Conservation (phyloP, 2,797 vertebrate species). For the Malurus splendens region DNA sequence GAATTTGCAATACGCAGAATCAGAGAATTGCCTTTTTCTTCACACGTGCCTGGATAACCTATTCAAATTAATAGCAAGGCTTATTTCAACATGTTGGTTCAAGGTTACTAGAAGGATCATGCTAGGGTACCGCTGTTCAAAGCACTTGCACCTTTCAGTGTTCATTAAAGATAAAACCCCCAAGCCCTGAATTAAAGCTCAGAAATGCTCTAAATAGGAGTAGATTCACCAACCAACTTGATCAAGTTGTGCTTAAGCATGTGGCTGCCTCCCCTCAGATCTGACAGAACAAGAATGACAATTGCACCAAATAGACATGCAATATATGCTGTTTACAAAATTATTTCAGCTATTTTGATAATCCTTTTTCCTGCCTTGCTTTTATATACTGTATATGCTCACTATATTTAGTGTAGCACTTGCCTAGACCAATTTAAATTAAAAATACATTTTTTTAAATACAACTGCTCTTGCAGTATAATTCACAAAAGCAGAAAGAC, state of each 20-base stretch:
- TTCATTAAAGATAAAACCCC: not conserved
- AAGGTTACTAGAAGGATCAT: not conserved
- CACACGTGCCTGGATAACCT: not conserved
- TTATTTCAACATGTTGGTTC: not conserved
- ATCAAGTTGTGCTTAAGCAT: not conserved
- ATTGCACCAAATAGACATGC: not conserved
- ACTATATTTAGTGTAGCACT: slow-evolving; percentile 7
- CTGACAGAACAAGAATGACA: not conserved
- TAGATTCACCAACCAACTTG: not conserved
- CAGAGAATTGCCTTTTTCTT: not conserved
- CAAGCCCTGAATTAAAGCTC: not conserved
- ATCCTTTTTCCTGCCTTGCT: slow-evolving; percentile 5
- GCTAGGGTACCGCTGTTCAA: not conserved
- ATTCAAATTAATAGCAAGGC: not conserved
- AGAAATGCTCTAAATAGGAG: not conserved
- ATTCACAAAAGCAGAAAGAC: slow-evolving; percentile 13
- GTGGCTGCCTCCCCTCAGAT: not conserved
- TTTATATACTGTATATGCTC: not conserved
- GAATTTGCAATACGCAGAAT: not conserved
- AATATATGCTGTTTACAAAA: slow-evolving; percentile 9
- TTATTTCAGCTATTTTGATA: slow-evolving; percentile 24
- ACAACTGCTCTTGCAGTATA: not conserved
- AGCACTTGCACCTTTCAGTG: slow-evolving; percentile 37
- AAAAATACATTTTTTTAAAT: not conserved
- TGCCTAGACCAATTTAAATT: not conserved